These are phyloP conservation scores for Dromas ardeola DNA, from an alignment of 2,113 vertebrate genomes.

Conservation along the genomic window DNA sequence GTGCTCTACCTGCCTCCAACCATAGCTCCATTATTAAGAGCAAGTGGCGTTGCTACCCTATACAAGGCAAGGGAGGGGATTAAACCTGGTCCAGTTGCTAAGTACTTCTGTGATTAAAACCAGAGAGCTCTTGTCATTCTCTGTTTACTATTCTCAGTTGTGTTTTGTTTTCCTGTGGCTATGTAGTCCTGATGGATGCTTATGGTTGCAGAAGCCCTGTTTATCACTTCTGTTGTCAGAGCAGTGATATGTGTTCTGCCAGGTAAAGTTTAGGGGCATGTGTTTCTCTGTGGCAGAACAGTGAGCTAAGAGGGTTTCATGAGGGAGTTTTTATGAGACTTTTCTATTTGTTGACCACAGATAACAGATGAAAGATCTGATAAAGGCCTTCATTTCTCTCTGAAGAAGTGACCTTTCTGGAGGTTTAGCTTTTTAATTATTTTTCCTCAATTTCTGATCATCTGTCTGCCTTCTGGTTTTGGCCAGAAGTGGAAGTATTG, in stretches of 20 bases:
- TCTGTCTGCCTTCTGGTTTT: not conserved
- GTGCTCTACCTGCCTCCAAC: not conserved
- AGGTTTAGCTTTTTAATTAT: not conserved
- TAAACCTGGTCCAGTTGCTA: not conserved
- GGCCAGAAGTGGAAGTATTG: not conserved
- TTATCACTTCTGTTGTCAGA: not conserved
- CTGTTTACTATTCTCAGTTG: not conserved
- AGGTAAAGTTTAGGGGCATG: not conserved
- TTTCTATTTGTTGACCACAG: not conserved
- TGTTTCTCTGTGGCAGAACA: not conserved
- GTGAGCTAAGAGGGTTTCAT: not conserved
- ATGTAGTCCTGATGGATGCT: not conserved
- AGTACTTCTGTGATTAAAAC: not conserved
- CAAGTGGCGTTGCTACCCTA: not conserved
- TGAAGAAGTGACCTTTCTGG: not conserved
- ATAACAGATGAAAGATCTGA: not conserved
- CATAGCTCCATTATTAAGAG: not conserved
- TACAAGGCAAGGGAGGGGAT: not conserved
- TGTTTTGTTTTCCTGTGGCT: not conserved
- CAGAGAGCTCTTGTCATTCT: not conserved
- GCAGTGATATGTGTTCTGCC: not conserved
- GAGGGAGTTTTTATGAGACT: not conserved
- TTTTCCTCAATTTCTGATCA: not conserved
- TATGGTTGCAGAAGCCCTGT: not conserved
- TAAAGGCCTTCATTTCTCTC: not conserved